phyloP scores from a whole-genome alignment of 2,797 vertebrate species.

The Fistularia commersonii region DNA sequence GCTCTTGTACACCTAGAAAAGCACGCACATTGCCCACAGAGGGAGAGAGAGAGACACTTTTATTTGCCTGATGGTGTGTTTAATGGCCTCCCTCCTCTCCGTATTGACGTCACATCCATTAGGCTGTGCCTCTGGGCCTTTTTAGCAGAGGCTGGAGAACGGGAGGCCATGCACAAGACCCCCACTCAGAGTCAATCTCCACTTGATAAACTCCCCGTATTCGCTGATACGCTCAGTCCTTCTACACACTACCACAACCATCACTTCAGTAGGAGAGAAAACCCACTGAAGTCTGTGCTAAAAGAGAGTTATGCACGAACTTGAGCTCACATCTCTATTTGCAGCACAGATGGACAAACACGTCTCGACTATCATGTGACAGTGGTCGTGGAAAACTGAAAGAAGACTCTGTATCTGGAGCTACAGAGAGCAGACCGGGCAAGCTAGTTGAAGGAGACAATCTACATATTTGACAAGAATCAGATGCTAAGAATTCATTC shows the following conservation, averaged over 20 bases:
- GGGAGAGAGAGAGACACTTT: slow-evolving; percentile 28
- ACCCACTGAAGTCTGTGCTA: slow-evolving; percentile 26
- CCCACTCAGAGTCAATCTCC: slow-evolving; percentile 54
- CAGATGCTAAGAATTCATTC: slow-evolving; percentile 14
- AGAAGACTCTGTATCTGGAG: slow-evolving; percentile 38
- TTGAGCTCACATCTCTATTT: slow-evolving; percentile 25
- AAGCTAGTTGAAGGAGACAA: slow-evolving; percentile 53
- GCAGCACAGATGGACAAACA: slow-evolving; percentile 11
- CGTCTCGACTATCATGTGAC: slow-evolving; percentile 19
- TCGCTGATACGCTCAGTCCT: slow-evolving; percentile 42
- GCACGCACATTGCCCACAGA: slow-evolving; percentile 7
- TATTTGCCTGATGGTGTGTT: slow-evolving; percentile 53
- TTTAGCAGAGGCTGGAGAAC: slow-evolving; percentile 47
- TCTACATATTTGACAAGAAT: slow-evolving; percentile 37
- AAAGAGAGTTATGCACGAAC: slow-evolving; percentile 14
- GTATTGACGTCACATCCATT: slow-evolving; percentile 68
- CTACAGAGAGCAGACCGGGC: slow-evolving; percentile 29
- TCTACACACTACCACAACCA: slow-evolving; percentile 19
- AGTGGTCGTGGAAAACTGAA: slow-evolving; percentile 39
- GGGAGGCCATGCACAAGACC: slow-evolving; percentile 42
- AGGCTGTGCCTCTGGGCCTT: slow-evolving; percentile 63
- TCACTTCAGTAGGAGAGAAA: slow-evolving; percentile 37
- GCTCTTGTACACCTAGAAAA: slow-evolving; percentile 10
- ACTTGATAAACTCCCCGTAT: slow-evolving; percentile 56
- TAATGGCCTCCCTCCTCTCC: slow-evolving; percentile 51